A percentile compares a stretch with the other conserved stretches of the same genome.
Conservation (phyloP, 2,113 vertebrate genomes). For the Nicator chloris region DNA sequence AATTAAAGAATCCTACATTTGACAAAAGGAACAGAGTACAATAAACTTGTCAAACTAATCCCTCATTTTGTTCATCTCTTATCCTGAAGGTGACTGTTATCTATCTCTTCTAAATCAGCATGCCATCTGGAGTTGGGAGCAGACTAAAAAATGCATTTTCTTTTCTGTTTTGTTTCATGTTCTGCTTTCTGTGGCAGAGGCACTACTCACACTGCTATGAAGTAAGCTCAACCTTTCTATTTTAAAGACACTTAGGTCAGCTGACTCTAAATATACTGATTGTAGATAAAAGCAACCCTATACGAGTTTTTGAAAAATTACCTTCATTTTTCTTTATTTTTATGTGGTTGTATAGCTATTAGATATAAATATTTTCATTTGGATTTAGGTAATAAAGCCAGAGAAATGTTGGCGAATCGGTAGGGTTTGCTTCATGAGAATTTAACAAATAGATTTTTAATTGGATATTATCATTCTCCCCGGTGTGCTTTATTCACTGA, state of each 20-base stretch:
- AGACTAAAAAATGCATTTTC: conserved; percentile 2
- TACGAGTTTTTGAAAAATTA: background rate
- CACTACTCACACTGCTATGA: background rate
- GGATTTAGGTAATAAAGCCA: background rate
- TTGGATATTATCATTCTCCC: background rate
- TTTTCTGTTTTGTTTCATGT: background rate
- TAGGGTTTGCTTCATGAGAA: background rate
- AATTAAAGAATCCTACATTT: conserved; percentile 27
- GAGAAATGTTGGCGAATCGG: background rate
- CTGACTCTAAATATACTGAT: background rate
- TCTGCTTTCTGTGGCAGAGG: background rate
- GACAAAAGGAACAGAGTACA: conserved; percentile 37
- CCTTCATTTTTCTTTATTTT: background rate
- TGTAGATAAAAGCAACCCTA: background rate
- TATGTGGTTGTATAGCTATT: background rate
- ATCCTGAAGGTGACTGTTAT: conserved; percentile 28
- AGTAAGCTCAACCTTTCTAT: background rate
- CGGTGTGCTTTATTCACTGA: background rate
- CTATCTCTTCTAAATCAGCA: conserved; percentile 1
- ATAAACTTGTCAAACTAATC: conserved; percentile 34
- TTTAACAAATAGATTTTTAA: background rate
- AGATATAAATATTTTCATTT: background rate
- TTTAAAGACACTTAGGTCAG: background rate
- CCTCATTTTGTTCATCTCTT: background rate
- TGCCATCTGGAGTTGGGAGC: background rate